These are phyloP conservation scores for Meghimatium bilineatum DNA, from an alignment of 2,888 invertebrate species.

Conservation along the genomic window DNA sequence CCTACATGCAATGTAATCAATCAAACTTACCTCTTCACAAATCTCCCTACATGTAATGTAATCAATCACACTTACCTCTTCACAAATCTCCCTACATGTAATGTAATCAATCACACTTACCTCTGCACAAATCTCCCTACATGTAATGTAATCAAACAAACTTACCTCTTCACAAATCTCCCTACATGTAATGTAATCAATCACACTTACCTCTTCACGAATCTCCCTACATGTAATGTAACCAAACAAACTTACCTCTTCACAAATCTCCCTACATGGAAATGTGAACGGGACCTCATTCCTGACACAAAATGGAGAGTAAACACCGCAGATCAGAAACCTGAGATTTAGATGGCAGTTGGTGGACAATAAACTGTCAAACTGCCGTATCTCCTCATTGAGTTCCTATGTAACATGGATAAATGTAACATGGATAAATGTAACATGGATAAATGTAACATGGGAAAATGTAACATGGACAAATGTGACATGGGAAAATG, in stretches of 20 bases:
- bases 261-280: constrained; percentile 58
- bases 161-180: constrained; percentile 60
- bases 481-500: no score
- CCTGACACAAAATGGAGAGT: constrained; percentile 44
- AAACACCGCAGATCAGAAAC: constrained; percentile 48
- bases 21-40: neutral
- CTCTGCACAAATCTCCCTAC: no score
- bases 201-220: no score
- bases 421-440: no score
- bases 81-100: constrained; percentile 58
- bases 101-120: no score
- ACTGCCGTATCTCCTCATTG: constrained; percentile 38
- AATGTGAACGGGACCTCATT: constrained; percentile 30
- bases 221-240: no score
- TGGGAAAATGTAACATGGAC: no score
- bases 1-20: constrained; percentile 52
- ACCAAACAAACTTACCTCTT: constrained; percentile 56
- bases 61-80: constrained; percentile 56
- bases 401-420: constrained; percentile 24
- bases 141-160: no score
- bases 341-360: constrained; percentile 37
- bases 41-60: no score
- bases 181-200: constrained; percentile 52
- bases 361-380: constrained; percentile 19
- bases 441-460: no score